phyloP scores from a whole-genome alignment of 2,113 vertebrate species.

The Mormyrus iriodes region DNA sequence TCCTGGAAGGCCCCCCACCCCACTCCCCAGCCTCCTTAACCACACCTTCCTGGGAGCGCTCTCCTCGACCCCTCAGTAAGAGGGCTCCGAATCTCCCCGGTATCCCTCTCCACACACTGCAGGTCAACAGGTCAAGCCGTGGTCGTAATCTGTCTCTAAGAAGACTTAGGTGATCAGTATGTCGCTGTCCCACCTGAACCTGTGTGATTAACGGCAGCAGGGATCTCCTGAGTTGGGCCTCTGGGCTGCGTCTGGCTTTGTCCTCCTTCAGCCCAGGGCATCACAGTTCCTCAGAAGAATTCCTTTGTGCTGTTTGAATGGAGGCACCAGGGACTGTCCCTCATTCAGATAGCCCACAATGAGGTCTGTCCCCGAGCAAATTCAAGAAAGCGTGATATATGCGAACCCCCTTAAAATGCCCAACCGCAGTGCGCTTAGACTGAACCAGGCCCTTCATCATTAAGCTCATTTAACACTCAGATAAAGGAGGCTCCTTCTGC shows the following conservation, averaged over 20 bases:
- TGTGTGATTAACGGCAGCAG: background rate
- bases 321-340: background rate
- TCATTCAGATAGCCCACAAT: background rate
- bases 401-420: background rate
- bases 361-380: constrained; percentile 1
- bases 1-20: background rate
- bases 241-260: background rate
- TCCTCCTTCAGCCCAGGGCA: background rate
- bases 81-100: background rate
- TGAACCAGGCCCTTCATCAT: background rate
- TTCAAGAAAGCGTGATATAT: background rate
- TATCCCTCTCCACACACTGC: background rate
- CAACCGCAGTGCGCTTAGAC: background rate
- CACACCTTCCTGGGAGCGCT: background rate
- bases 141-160: background rate
- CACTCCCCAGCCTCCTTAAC: background rate
- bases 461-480: background rate
- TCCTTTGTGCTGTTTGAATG: background rate
- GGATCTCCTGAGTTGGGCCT: background rate
- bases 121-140: background rate
- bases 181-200: background rate
- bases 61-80: background rate
- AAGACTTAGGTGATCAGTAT: background rate
- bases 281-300: background rate
- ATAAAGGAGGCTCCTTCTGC: background rate